Conservation (phyloP, 2,888 invertebrate genomes). For the Acleris cristana region DNA sequence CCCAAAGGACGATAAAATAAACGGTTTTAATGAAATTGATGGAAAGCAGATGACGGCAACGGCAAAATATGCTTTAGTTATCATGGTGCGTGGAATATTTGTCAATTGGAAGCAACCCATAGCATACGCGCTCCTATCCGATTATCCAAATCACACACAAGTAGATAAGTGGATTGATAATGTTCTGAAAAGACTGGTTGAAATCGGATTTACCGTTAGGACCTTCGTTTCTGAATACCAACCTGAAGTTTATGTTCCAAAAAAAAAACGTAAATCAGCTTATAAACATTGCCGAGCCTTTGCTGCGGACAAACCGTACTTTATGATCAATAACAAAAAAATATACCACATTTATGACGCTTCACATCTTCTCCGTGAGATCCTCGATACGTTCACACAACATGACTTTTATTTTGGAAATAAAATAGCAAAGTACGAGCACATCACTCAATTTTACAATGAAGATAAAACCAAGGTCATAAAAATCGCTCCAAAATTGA, state of each 20-base stretch:
- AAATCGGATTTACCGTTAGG: background rate
- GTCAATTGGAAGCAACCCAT: slow-evolving; percentile 7
- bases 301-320: background rate
- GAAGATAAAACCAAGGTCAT: background rate
- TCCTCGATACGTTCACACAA: background rate
- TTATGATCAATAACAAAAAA: background rate
- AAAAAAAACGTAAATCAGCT: background rate
- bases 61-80: background rate
- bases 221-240: background rate
- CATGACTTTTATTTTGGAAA: background rate
- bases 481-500: slow-evolving; percentile 4
- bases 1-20: slow-evolving; percentile 4
- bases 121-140: slow-evolving; percentile 3
- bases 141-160: background rate
- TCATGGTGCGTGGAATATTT: background rate
- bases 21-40: slow-evolving; percentile 3
- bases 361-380: background rate
- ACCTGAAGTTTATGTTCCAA: background rate
- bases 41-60: background rate
- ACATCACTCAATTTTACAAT: slow-evolving; percentile 1
- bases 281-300: background rate
- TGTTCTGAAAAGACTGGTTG: background rate
- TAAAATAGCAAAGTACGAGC: background rate
- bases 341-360: background rate
- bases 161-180: slow-evolving; percentile 1